phyloP scores from a whole-genome alignment of 2,797 vertebrate species.

The Phalloptychus januarius region DNA sequence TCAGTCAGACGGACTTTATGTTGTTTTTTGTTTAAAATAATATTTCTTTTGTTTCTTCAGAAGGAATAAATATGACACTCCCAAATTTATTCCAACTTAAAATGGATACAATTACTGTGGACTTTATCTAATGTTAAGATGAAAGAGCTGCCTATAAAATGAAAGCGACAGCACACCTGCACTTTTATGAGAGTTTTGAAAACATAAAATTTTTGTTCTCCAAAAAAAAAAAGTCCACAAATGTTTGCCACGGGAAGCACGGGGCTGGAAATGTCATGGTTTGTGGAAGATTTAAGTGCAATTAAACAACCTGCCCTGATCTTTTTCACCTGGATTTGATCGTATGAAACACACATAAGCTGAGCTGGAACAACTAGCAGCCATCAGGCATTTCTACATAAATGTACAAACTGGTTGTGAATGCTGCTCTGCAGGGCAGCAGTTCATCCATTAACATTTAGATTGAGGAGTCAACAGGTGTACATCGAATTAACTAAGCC shows the following conservation, averaged over 20 bases:
- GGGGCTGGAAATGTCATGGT: background rate
- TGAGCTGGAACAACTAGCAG: constrained; percentile 24
- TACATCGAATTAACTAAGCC: constrained; percentile 41
- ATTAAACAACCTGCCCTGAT: background rate
- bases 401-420: constrained; percentile 27
- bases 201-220: background rate
- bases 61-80: background rate
- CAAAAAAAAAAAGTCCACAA: background rate
- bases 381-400: constrained; percentile 21
- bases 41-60: no score
- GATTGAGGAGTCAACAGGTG: constrained; percentile 72
- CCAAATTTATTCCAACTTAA: background rate
- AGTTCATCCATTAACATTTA: constrained; percentile 76
- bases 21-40: no score
- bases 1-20: no score
- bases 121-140: background rate
- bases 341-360: constrained; percentile 28
- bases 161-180: background rate
- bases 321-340: background rate
- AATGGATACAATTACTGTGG: background rate
- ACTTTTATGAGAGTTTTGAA: background rate
- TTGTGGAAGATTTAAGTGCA: background rate
- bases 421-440: background rate
- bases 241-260: background rate
- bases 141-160: background rate